Percentiles rank a stretch among this genome's conserved stretches.
Conservation (phyloP, 2,888 invertebrate genomes). For the Arrhopalites spinosus region DNA sequence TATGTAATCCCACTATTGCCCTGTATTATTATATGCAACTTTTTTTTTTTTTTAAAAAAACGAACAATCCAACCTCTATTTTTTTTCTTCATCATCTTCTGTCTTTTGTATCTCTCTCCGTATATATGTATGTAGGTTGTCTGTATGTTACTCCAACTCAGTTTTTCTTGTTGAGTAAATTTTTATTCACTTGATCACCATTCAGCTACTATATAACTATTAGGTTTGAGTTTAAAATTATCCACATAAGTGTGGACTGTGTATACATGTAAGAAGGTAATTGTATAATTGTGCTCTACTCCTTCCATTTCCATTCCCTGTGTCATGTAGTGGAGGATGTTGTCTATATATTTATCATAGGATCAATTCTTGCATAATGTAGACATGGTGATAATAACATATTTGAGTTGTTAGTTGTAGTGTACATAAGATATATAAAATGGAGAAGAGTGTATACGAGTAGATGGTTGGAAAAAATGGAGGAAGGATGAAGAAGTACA, state of each 20-base stretch:
- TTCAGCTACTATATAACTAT: neutral
- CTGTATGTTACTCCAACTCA: neutral
- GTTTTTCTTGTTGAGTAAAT: constrained; percentile 11
- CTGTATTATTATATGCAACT: neutral
- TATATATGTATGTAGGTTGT: neutral
- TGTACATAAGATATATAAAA: too few relatives aligned
- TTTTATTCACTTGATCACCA: constrained; percentile 11
- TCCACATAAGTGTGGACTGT: neutral
- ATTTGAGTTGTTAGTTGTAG: too few relatives aligned
- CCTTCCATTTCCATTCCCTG: constrained; percentile 5
- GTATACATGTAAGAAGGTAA: neutral
- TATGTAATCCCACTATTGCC: constrained; percentile 4
- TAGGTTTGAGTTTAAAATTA: neutral
- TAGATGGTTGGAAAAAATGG: neutral
- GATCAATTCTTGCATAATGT: neutral
- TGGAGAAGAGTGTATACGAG: neutral
- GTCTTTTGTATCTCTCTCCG: neutral
- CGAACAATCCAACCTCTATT: neutral
- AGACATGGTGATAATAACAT: neutral
- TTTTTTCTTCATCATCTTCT: constrained; percentile 1
- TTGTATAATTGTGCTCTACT: constrained; percentile 19
- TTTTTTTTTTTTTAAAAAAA: too few relatives aligned
- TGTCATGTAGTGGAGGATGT: constrained; percentile 10
- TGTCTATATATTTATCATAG: neutral
- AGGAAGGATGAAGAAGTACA: constrained; percentile 3